Base-by-base conservation (phyloP, 1,140 invertebrate genomes). In the Drosophila lini region DNA sequence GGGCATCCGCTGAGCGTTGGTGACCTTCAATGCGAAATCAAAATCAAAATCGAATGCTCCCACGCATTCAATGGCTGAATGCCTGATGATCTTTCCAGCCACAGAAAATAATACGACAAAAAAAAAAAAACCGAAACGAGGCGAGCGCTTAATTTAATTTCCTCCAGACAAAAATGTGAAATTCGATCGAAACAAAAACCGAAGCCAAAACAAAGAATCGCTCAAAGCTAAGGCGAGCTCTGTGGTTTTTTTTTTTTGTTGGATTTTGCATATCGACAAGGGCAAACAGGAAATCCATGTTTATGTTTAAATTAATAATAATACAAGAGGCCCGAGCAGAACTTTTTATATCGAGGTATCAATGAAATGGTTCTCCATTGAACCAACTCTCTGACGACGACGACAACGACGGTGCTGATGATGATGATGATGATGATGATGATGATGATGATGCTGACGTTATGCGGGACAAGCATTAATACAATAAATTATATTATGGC, bases 401-500 rank as follows among this genome's bases (percentile, higher is more conserved):
- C 47, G 50, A 0, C 1, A 40, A 50, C 19, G 19, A 22, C 7
- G 80, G 19, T 36, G 52, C 34, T 34, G 59, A 56, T 40, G 53
- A 63, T 48, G 56, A 44, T 62, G 57, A 65, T 58, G 60, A 69
- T 60, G 71, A 22, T n/a, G 52, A 38, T 34, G 59, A 56, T 40
- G 53, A 63, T 48, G 56, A 44, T 62, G 57, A 65, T 58, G 60
- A 69, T 60, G 71, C 52, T 60, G 67, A 44, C 58, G 74, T 77
- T 85, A 86, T 82, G 82, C 79, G 82, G 82, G 83, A 78, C 80
- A 81, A 81, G 81, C 80, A 90, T 89, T 89, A 89, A 89, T 89
- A 89, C 84, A 89, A 89, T 89, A 89, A 89, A 89, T 89, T 89
- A 89, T 89, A 89, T 89, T 89, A 89, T 89, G 74, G 74, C 80